Percentiles rank a stretch among this genome's conserved stretches.
Conservation (phyloP, 2,113 vertebrate genomes). For the Pongo pygmaeus region DNA sequence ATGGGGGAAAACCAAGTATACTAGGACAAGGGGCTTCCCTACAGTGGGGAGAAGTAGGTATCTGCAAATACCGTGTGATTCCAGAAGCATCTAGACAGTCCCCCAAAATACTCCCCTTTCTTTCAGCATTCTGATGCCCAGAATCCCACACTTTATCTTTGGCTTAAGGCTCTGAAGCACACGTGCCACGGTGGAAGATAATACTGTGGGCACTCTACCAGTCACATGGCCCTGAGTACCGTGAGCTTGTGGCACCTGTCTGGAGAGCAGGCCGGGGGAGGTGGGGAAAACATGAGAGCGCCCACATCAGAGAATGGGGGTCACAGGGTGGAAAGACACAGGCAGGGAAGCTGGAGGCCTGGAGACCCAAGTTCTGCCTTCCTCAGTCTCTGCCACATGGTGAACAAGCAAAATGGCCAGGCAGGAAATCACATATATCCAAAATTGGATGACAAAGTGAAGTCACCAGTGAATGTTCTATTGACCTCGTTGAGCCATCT, state of each 20-base stretch:
- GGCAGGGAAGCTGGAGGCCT: neutral
- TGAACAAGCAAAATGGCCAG: neutral
- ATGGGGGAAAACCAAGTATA: neutral
- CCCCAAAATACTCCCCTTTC: neutral
- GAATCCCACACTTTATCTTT: neutral
- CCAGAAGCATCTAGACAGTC: neutral
- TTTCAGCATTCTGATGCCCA: neutral
- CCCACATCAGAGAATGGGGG: neutral
- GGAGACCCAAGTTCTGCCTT: neutral
- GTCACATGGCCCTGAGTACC: neutral
- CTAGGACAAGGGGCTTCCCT: neutral
- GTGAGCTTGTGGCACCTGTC: neutral
- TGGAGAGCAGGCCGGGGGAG: neutral
- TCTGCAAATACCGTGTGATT: neutral
- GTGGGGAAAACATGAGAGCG: neutral
- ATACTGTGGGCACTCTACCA: fast-evolving
- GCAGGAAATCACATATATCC: neutral
- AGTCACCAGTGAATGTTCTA: neutral
- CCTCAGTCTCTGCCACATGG: neutral
- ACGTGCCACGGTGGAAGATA: neutral
- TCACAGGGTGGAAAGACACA: neutral
- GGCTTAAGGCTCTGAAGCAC: neutral
- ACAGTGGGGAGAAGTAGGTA: neutral
- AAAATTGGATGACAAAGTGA: neutral
- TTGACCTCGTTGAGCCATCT: neutral